These are phyloP conservation scores for Drosophila rubida DNA, from an alignment of 2,888 invertebrate genomes.

Conservation along the genomic window DNA sequence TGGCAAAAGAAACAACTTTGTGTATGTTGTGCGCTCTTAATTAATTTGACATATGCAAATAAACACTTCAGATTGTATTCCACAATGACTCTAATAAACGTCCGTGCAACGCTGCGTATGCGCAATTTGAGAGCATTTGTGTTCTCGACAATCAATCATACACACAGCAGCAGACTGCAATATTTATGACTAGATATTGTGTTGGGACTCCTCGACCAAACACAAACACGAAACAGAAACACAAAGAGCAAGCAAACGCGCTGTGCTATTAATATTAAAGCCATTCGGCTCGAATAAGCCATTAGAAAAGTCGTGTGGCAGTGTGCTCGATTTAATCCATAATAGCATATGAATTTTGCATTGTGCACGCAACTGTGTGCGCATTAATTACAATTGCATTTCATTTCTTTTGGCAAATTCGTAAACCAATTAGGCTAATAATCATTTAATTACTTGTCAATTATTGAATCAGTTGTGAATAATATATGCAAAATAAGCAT, in stretches of 20 bases:
- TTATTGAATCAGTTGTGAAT: conserved; percentile 65
- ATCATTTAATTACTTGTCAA: conserved; percentile 64
- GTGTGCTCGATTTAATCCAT: background rate
- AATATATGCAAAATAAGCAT: conserved; percentile 39
- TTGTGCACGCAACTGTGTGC: background rate
- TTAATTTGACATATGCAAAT: conserved; percentile 40
- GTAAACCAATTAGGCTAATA: conserved; percentile 69
- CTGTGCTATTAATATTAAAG: conserved; percentile 4
- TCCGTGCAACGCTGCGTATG: conserved; percentile 29
- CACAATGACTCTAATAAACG: conserved; percentile 23
- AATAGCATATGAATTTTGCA: conserved; percentile 10
- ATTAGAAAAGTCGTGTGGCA: background rate
- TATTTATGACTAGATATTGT: conserved; percentile 7
- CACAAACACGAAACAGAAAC: too few species aligned
- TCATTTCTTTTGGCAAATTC: conserved; percentile 55
- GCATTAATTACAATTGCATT: conserved; percentile 42
- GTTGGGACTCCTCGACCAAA: too few species aligned
- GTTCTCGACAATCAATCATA: conserved; percentile 18
- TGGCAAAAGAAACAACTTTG: conserved; percentile 26
- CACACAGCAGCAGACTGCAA: background rate
- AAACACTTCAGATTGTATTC: conserved; percentile 17
- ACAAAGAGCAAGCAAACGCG: too few species aligned
- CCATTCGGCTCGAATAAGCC: background rate
- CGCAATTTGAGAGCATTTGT: conserved; percentile 14
- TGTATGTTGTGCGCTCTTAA: conserved; percentile 34